phyloP scores from a whole-genome alignment of 1,140 invertebrate species.

The Cherax destructor region DNA sequence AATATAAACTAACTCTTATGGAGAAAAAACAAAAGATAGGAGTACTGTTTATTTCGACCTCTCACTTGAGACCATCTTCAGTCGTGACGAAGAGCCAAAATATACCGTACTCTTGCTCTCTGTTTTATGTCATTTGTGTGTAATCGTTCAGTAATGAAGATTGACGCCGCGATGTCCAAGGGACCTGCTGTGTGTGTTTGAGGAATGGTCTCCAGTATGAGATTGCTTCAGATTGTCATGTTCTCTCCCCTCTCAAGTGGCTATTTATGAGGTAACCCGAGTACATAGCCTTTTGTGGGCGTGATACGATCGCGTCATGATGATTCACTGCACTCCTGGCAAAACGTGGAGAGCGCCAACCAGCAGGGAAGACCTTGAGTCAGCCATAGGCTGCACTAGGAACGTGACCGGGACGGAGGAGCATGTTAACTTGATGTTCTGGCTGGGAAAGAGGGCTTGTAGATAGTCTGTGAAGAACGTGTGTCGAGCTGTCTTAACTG shows the following conservation, averaged over 20 bases:
- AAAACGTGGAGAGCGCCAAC: neutral
- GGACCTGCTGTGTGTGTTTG: neutral
- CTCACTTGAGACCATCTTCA: no score
- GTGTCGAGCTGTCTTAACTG: no score
- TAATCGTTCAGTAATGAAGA: no score
- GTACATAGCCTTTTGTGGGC: neutral
- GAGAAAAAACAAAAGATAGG: no score
- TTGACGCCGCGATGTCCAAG: no score
- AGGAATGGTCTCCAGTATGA: neutral
- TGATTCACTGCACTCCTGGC: neutral
- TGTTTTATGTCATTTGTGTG: no score
- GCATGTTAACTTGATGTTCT: neutral
- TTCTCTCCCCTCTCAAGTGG: neutral
- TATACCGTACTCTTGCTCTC: no score
- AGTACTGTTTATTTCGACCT: no score
- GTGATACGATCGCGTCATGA: neutral
- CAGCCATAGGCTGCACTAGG: no score
- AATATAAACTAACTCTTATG: no score
- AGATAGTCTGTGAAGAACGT: neutral
- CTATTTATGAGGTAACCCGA: neutral
- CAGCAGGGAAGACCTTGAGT: no score
- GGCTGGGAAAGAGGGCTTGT: neutral
- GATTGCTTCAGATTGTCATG: neutral
- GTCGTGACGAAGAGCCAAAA: no score
- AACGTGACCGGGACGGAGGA: neutral